Evolutionary conservation across 2,797 vertebrate species (phyloP).

Genomic region (Loriculus beryllinus): DNA sequence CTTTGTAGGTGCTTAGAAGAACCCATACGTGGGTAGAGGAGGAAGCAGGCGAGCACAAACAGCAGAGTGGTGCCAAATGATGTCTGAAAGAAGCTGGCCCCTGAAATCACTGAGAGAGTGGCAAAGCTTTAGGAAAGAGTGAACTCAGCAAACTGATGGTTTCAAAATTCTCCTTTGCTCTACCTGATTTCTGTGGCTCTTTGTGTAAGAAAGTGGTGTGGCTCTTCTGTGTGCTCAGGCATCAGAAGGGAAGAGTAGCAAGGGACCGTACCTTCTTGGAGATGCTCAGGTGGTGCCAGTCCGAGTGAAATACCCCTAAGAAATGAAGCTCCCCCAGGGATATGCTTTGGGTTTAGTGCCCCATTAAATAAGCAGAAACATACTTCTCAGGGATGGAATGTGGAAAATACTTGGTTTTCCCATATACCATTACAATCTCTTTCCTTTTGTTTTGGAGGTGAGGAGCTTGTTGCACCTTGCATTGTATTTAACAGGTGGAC

Average conservation of each 20-base stretch:
- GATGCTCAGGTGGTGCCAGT: not conserved
- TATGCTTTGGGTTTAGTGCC: not conserved
- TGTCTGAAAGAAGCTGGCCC: not conserved
- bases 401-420: not conserved
- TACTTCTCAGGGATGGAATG: not conserved
- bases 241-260: not conserved
- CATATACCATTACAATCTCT: not conserved
- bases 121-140: not conserved
- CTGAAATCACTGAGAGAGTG: not conserved
- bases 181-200: not conserved
- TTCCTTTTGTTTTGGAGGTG: not conserved
- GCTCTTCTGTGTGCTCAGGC: not conserved
- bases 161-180: not conserved
- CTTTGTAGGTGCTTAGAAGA: not conserved
- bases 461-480: not conserved
- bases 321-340: not conserved
- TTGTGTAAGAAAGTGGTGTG: not conserved
- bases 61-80: not conserved
- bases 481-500: rapidly evolving
- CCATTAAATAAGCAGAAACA: not conserved
- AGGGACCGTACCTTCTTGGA: not conserved
- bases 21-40: rapidly evolving
- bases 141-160: not conserved
- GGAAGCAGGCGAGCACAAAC: not conserved
- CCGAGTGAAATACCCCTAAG: not conserved